Evolutionary conservation across 2,113 vertebrate species (phyloP), one percentile per base, ranked within the genome.

Genomic region (Peromyscus leucopus): DNA sequence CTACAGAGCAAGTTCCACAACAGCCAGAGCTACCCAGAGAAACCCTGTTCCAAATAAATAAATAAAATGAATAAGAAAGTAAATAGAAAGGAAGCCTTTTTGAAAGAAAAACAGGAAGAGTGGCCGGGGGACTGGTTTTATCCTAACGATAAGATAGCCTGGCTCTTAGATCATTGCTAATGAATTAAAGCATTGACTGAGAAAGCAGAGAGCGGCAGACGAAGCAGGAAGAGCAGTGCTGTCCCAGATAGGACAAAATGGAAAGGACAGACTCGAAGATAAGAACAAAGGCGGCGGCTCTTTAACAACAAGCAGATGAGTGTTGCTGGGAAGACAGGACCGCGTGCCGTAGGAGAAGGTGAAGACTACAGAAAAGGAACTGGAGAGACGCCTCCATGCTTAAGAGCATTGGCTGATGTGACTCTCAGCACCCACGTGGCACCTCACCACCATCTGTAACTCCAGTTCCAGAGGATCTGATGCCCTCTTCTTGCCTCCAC

Each of bases 51-150:
- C 7, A 36, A 48, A 31, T 28, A 82, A n/a, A 46, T 31, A n/a
- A 75, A 91, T 67, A 71, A 89, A 55, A 55, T 55, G 51, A 96
- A 61, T 80, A 72, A 90, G 79, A 17, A 94, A 59, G 39, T 74
- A 36, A 75, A 93, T 79, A 48, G 55, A 57, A 80, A 92, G 71
- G 48, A 90, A 83, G 55, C 16, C 21, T 19, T 63, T 57, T 51
- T 74, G 33, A 71, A 87, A 82, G 39, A 26, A 63, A 89, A 92
- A 86, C 90, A 90, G 90, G 72, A 13, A 94, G 55, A 36, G 28
- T 36, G 6, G 65, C 42, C 65, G 71, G 31, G 11, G 11, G 65
- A n/a, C 82, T 78, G 51, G 33, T 8, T 94, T 94, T 95, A 83
- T 71, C 57, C 57, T 69, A 61, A 96, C 93, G 46, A n/a, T 76